Evolutionary conservation across 53 echinoderm and acorn worm genomes (phyloP), one percentile per base, ranked within the genome.

Genomic region (Paracentrotus lividus): DNA sequence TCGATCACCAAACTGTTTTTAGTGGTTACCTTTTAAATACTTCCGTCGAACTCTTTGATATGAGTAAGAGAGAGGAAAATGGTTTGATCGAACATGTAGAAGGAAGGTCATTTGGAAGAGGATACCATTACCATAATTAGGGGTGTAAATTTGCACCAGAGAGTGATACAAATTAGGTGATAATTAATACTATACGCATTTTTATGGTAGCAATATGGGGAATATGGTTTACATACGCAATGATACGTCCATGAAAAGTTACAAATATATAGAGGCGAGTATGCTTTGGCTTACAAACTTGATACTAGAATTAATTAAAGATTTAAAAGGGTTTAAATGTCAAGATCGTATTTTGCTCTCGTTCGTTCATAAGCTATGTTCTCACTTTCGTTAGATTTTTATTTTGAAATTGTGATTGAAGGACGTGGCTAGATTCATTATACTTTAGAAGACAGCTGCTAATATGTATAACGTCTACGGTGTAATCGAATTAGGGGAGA

Each of bases 81-180:
- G 42, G 33, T 4, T 12, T 23, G 43, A 43, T 77, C 6, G n/a
- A 81, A n/a, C n/a, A n/a, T n/a, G n/a, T n/a, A n/a, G n/a, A 44
- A 81, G 81, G 81, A 81, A 81, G 81, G 81, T 3, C 81, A 47
- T 27, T n/a, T 2, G 31, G 26, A 81, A 44, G 81, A 47, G 49
- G 81, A 81, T 81, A 81, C 47, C 81, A 47, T 47, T 81, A n/a
- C 47, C 81, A 77, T 0, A 81, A 81, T 47, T 47, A 81, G 81
- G 81, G 81, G 81, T 81, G 81, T 81, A 44, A 81, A 81, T n/a
- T 45, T 81, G 10, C 27, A 47, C 33, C 24, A 23, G 9, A 23
- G 9, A 64, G 31, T 64, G 64, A 64, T 29, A 64, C 64, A 64
- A 64, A 64, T 64, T 64, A 1, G 64, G 18, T 64, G 31, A 61